Base-by-base conservation (phyloP, 2,113 vertebrate genomes). In the Hypomesus transpacificus region DNA sequence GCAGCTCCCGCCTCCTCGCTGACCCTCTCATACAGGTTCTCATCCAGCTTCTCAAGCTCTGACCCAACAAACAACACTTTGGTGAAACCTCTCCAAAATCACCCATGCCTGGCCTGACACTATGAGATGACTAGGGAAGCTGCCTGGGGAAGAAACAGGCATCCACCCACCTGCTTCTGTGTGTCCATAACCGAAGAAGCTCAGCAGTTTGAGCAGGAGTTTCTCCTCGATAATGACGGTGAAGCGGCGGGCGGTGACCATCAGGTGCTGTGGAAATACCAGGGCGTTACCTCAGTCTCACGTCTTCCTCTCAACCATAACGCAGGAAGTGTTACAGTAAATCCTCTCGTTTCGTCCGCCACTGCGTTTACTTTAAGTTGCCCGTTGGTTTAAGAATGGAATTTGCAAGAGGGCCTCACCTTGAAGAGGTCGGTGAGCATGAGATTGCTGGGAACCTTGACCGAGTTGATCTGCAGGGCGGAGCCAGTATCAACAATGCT, bases 191-290 rank as follows among this genome's bases (percentile, higher is more conserved):
- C 95, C 95, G 74, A 98, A 96, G 91, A 98, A 98, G 73, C 92
- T 94, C 52, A 99, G 84, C 0, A 99, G 90, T 78, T 98, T 98
- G 21, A 99, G 93, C 57, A 99, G 90, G 0, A 99, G 90, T 0
- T 97, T 99, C 86, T 99, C 97, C 82, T 99, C 97, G 2, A 98
- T 96, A 79, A 98, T 95, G 69, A 99, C 93, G 0, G 96, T 98
- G 84, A 98, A 95, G 70, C 87, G 95, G 1, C 90, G 90, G 17
- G 96, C 94, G 0, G 95, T 98, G 81, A 98, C 90, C 95, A 98
- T 95, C 34, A 99, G 90, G 81, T 98, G 96, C 97, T 99, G 81
- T 1, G 1, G 52, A 80, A 3, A 84, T 17, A 82, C 62, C 4
- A 65, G 8, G 62, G 17, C 16, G 18, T 20, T 6, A n/a, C 62